phyloP scores from a whole-genome alignment of 2,888 invertebrate species.

The Lasioglossum lativentre region DNA sequence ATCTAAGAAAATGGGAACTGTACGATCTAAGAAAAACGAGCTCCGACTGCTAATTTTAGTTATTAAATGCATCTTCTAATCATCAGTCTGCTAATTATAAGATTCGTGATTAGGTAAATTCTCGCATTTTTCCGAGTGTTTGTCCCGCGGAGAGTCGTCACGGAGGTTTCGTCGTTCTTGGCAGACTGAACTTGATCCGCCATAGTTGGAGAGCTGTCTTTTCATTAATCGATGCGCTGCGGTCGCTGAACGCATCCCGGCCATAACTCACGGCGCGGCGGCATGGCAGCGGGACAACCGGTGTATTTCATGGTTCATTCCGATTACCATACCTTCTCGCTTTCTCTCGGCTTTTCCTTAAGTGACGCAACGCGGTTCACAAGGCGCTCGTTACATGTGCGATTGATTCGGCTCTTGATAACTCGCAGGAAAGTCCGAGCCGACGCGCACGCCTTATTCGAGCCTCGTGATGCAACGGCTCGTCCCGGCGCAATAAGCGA shows the following conservation, averaged over 20 bases:
- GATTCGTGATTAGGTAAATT: neutral
- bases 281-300: neutral
- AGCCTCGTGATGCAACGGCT: neutral
- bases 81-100: neutral
- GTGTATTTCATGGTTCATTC: slow-evolving; percentile 2
- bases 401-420: neutral
- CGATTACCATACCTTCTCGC: neutral
- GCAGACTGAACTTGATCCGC: neutral
- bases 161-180: neutral
- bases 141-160: neutral
- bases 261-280: neutral
- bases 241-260: neutral
- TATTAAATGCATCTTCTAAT: no score
- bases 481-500: neutral
- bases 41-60: no score
- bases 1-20: no score
- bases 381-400: neutral
- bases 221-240: neutral
- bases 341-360: neutral
- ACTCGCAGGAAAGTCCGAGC: neutral
- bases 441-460: neutral
- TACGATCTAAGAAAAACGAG: neutral
- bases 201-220: neutral
- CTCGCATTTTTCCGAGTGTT: neutral
- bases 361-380: neutral